Evolutionary conservation across 1,140 invertebrate genomes (phyloP), one percentile per base, ranked within the genome.

Genomic region (Dinoponera quadriceps): DNA sequence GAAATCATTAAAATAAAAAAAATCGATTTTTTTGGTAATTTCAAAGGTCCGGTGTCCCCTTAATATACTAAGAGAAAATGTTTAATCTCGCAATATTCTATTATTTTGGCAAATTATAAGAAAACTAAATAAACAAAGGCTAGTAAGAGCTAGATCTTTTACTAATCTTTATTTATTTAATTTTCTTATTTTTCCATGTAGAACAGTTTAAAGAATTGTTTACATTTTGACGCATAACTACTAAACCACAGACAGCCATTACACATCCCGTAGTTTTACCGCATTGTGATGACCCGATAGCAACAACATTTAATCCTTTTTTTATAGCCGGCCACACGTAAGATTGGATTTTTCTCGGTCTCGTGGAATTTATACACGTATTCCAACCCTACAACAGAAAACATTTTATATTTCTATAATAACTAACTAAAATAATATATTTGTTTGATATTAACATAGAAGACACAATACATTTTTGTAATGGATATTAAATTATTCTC

Each of bases 301-400:
- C 90, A 29, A 93, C 66, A 13, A 92, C 88, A 63, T 92, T 90
- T 14, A 92, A 73, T 4, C 91, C 91, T 54, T 91, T 90, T 20
- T 85, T 89, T 60, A 95, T 91, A 18, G 94, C 94, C 62, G 94
- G 93, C 92, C 92, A 95, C 25, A 94, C 92, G 60, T 94, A 93
- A 11, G 90, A 91, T 51, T 94, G 94, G 65, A 94, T 91, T 74
- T 83, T 90, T 71, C 86, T 90, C 55, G 86, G 86, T 38, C 66
- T 75, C 0, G 25, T 88, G 73, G 75, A 90, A 48, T 71, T 87
- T 7, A 84, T 55, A 5, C 29, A 66, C 62, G n/a, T 85, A 20
- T 57, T n/a, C 87, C 87, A 89, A 77, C 80, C 65, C 92, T 92
- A 20, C 7, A 75, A 74, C 82, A 57, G 13, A 68, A 27, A 16